These are phyloP conservation scores for Chrysotoxum bicinctum DNA, from an alignment of 2,888 invertebrate species.

Conservation along the genomic window DNA sequence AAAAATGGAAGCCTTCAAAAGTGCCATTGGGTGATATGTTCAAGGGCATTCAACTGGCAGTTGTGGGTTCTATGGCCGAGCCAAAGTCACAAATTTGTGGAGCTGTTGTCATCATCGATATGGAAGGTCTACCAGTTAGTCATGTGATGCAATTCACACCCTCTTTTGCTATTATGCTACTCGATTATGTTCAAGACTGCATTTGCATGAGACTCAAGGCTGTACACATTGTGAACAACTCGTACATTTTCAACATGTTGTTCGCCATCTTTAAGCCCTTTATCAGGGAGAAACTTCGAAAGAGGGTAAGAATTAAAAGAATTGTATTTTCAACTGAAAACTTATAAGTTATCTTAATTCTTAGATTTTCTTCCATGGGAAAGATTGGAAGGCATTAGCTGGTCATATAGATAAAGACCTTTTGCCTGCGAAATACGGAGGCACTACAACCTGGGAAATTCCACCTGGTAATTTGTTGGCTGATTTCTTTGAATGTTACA, in stretches of 20 bases:
- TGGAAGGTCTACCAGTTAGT: conserved; percentile 87
- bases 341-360: not conserved
- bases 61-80: conserved; percentile 90
- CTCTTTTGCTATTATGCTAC: conserved; percentile 87
- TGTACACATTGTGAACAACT: conserved; percentile 94
- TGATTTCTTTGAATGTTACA: conserved; percentile 86
- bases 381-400: conserved; percentile 84
- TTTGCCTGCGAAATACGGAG: conserved; percentile 86
- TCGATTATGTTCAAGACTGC: conserved; percentile 91
- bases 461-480: conserved; percentile 86
- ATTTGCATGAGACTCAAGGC: conserved; percentile 92
- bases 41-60: conserved; percentile 86
- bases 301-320: conserved; percentile 84
- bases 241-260: conserved; percentile 92
- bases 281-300: conserved; percentile 90
- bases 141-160: conserved; percentile 91
- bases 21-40: conserved; percentile 87
- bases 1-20: conserved; percentile 89
- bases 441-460: conserved; percentile 83
- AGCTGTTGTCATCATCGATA: conserved; percentile 88
- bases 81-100: conserved; percentile 90
- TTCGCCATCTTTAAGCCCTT: conserved; percentile 95
- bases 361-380: conserved; percentile 88
- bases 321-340: not conserved
- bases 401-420: conserved; percentile 84